Evolutionary conservation across 2,888 invertebrate species (phyloP).

Genomic region (Orthosia cruda): DNA sequence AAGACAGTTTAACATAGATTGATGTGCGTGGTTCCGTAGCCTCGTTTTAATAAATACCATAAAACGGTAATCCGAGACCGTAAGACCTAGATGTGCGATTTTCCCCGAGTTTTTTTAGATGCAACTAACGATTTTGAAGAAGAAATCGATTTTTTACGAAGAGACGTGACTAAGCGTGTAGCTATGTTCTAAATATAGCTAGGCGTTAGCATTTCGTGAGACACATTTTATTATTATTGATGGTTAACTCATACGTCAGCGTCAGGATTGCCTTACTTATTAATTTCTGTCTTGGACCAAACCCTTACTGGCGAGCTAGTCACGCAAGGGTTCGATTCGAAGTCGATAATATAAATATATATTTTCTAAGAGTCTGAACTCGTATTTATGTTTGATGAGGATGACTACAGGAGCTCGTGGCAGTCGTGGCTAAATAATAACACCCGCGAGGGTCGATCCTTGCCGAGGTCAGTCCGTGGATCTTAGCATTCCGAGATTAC

Average conservation of each 20-base stretch:
- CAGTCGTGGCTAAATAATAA: too few species aligned
- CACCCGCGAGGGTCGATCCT: too few species aligned
- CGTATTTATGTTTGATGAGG: too few species aligned
- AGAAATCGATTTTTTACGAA: slow-evolving; percentile 21
- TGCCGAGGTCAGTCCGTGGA: too few species aligned
- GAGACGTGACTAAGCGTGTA: not conserved
- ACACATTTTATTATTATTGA: not conserved
- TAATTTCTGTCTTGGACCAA: not conserved
- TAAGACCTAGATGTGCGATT: slow-evolving; percentile 59
- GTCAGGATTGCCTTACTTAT: not conserved
- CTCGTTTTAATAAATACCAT: slow-evolving; percentile 64
- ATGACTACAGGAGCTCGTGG: too few species aligned
- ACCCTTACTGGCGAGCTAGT: not conserved
- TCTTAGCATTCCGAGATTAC: too few species aligned
- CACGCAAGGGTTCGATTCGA: not conserved
- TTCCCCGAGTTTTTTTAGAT: slow-evolving; percentile 44
- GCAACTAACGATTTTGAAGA: slow-evolving; percentile 5
- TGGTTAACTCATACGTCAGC: not conserved
- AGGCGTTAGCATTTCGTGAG: not conserved
- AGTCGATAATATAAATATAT: not conserved
- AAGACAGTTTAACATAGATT: slow-evolving; percentile 53
- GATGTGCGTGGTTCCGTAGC: slow-evolving; percentile 52
- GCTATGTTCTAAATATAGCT: not conserved
- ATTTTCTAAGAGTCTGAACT: not conserved
- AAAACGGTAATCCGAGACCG: slow-evolving; percentile 60